Conservation (phyloP, 2,113 vertebrate genomes). For the Smithornis capensis region DNA sequence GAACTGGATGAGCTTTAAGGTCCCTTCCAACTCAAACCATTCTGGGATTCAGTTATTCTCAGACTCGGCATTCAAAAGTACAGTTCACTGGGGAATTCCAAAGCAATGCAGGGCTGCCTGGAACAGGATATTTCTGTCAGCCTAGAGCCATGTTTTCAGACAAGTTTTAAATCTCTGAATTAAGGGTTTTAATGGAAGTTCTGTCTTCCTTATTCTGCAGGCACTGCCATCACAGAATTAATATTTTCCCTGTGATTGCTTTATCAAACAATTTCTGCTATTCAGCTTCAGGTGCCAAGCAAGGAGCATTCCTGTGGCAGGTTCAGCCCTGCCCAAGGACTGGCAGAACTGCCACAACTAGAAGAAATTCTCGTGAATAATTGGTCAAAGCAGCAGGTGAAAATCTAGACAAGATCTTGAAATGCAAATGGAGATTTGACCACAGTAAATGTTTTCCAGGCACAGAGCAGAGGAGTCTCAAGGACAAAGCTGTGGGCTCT, state of each 20-base stretch:
- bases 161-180: neutral
- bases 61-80: neutral
- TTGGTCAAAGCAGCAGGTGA: neutral
- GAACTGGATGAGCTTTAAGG: neutral
- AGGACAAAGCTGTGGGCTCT: slow-evolving; percentile 52
- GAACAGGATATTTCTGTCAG: neutral
- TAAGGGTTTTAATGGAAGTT: neutral
- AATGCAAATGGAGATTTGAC: neutral
- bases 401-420: slow-evolving; percentile 10
- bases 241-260: neutral
- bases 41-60: neutral
- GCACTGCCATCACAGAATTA: neutral
- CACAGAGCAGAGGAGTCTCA: slow-evolving; percentile 6
- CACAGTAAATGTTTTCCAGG: slow-evolving; percentile 11
- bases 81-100: neutral
- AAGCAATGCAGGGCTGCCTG: neutral
- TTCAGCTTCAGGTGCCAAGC: neutral
- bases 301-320: neutral
- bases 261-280: neutral
- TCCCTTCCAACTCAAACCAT: neutral
- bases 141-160: neutral
- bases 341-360: neutral
- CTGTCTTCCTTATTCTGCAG: neutral
- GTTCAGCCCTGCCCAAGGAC: neutral
- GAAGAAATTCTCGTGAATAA: neutral